These are phyloP conservation scores for Acrobasis suavella DNA, from an alignment of 2,888 invertebrate species.

Conservation along the genomic window DNA sequence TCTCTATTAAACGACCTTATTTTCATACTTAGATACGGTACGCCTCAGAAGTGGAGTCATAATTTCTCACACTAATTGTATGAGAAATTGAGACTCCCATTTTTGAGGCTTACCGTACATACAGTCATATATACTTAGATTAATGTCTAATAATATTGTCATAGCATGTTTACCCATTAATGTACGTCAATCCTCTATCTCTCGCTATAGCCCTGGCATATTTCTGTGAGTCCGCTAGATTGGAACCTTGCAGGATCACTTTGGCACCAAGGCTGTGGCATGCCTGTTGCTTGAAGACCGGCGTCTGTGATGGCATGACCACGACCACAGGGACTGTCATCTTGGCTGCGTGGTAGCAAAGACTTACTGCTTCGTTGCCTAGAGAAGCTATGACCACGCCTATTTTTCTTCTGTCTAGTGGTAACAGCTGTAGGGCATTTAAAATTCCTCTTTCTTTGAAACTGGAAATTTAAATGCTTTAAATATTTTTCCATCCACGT, in stretches of 20 bases:
- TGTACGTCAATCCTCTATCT: constrained; percentile 83
- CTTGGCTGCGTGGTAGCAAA: constrained; percentile 85
- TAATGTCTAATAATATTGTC: too few relatives aligned
- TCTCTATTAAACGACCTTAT: too few relatives aligned
- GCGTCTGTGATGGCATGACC: constrained; percentile 85
- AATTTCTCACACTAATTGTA: too few relatives aligned
- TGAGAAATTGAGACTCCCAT: too few relatives aligned
- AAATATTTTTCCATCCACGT: too few relatives aligned
- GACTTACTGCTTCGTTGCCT: constrained; percentile 87
- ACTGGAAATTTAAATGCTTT: constrained; percentile 55
- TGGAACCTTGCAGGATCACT: constrained; percentile 84
- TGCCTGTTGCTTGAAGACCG: constrained; percentile 85
- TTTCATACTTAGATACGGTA: too few relatives aligned
- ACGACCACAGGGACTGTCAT: constrained; percentile 84
- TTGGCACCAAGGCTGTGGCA: constrained; percentile 85
- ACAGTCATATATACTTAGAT: too few relatives aligned
- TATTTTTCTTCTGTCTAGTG: constrained; percentile 78
- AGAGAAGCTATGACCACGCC: constrained; percentile 87
- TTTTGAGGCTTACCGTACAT: too few relatives aligned
- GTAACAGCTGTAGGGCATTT: constrained; percentile 82
- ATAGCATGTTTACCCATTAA: constrained; percentile 81
- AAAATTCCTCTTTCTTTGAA: constrained; percentile 89
- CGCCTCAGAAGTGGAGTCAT: too few relatives aligned
- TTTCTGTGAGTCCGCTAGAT: constrained; percentile 83
- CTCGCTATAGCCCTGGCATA: constrained; percentile 83